Base-by-base conservation (phyloP, 2,113 vertebrate species). In the Chrysemys picta region DNA sequence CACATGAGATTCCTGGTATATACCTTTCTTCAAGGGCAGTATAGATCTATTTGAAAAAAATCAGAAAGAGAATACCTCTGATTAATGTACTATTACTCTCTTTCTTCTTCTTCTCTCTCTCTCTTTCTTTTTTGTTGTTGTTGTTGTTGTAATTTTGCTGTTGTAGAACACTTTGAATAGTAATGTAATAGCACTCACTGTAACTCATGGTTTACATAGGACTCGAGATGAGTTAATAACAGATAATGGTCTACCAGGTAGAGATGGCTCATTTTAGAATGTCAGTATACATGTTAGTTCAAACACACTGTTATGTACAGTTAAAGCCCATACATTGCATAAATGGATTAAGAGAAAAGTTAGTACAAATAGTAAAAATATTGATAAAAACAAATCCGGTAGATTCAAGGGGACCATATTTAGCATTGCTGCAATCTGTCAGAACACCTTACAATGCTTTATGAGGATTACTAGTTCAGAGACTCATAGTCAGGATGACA, bases 1-100 rank as follows among this genome's bases (percentile, higher is more conserved):
- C 42, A 24, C 52, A 76, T 80, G 84, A 47, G 59, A 87, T 93
- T 96, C 80, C 80, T 75, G 59, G 31, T 24, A 94, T n/a, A 35
- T n/a, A 35, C 86, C 56, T 95, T 95, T 87, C 50, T 93, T 52
- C 94, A 84, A 90, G 50, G 29, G 45, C 89, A 57, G 87, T 92
- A 85, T 83, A 87, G 75, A 93, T 88, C 13, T 82, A 91, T 35
- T 21, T 52, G 45, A 49, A 91, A 75, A 90, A 87, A 90, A 89
- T 59, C 59, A 90, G 90, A 13, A 75, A 53, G 57, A 89, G 8
- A 2, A 1, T 52, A 84, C 82, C 90, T 17, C 76, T 57, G 78
- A 5, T 47, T 81, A 78, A 45, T 47, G 22, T 24, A 27, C 25
- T 76, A 7, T 45, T 76, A 45, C 42, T 45, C 35, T 38, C n/a